Conservation (phyloP, 2,888 invertebrate species). For the Caenorhabditis doughertyi region DNA sequence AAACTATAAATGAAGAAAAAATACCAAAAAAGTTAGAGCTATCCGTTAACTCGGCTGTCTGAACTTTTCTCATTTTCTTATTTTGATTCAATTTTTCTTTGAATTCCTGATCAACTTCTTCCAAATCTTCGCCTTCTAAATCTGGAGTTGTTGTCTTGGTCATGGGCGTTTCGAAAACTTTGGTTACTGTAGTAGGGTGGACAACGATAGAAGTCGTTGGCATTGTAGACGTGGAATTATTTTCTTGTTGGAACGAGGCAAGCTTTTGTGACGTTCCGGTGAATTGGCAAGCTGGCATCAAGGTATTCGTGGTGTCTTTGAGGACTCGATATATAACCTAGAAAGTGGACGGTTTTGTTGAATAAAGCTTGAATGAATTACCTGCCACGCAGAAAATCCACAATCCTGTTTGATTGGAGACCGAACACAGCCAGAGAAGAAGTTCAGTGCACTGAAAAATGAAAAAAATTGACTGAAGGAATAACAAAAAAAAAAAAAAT, state of each 20-base stretch:
- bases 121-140: constrained; percentile 3
- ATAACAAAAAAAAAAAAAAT: no score
- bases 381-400: constrained; percentile 76
- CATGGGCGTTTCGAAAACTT: background rate
- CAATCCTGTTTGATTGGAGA: constrained; percentile 77
- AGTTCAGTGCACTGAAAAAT: constrained; percentile 81
- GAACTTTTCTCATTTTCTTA: constrained; percentile 48
- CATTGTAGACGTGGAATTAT: constrained; percentile 1
- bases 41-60: constrained; percentile 43
- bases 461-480: no score
- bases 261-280: constrained; percentile 72
- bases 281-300: constrained; percentile 82
- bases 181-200: constrained; percentile 6
- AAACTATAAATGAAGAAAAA: background rate
- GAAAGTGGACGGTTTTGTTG: background rate
- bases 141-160: background rate
- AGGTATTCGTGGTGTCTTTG: constrained; percentile 81
- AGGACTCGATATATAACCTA: constrained; percentile 81
- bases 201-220: background rate
- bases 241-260: constrained; percentile 51
- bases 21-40: background rate
- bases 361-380: no score
- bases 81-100: constrained; percentile 29
- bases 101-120: constrained; percentile 17
- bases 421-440: constrained; percentile 80